Evolutionary conservation across 2,797 vertebrate genomes (phyloP).

Genomic region (Crotalus adamanteus): DNA sequence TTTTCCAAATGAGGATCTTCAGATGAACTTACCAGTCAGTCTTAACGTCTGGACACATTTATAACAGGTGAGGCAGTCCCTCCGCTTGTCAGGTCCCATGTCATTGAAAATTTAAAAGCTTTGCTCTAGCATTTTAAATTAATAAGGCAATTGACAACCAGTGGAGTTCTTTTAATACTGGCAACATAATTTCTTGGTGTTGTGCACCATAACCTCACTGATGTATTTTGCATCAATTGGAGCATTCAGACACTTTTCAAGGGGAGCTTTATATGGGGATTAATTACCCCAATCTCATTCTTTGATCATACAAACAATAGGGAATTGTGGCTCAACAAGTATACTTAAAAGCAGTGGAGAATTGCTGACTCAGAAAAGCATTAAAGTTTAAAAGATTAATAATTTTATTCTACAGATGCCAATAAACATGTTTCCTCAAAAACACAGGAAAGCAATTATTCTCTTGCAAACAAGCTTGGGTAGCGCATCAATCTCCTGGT

Average conservation of each 20-base stretch:
- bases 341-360: not conserved
- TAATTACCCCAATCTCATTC: not conserved
- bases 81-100: not conserved
- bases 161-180: not conserved
- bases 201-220: not conserved
- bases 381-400: not conserved
- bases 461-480: not conserved
- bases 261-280: not conserved
- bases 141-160: not conserved
- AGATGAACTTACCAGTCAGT: not conserved
- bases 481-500: not conserved
- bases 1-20: not conserved
- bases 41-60: not conserved
- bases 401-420: not conserved
- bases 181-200: not conserved
- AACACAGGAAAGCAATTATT: not conserved
- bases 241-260: not conserved
- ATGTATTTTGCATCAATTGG: not conserved
- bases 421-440: not conserved
- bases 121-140: not conserved
- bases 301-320: not conserved
- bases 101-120: not conserved
- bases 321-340: not conserved
- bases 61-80: not conserved
- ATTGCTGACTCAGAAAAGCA: not conserved